Evolutionary conservation across 2,113 vertebrate genomes (phyloP).

Genomic region (Oryzias woworae): DNA sequence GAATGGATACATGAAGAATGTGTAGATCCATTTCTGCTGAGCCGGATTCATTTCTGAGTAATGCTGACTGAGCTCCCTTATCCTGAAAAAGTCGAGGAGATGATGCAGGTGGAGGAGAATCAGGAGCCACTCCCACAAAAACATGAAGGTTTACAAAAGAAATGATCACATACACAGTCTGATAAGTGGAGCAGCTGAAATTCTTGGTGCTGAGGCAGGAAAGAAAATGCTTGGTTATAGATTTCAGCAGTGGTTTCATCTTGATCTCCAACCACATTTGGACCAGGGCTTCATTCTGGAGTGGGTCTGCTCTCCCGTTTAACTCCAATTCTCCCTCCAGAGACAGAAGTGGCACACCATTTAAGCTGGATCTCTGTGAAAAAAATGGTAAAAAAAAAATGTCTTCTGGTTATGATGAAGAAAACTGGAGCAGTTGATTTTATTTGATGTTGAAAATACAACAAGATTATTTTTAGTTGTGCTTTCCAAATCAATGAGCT

Average conservation of each 20-base stretch:
- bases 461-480: too few species aligned
- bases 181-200: constrained; percentile 78
- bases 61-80: constrained; percentile 61
- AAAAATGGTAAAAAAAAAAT: too few species aligned
- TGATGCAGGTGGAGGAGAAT: neutral
- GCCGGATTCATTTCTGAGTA: constrained; percentile 67
- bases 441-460: too few species aligned
- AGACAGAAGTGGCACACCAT: constrained; percentile 49
- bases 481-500: too few species aligned
- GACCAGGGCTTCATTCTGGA: constrained; percentile 67
- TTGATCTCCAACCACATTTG: constrained; percentile 73
- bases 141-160: neutral
- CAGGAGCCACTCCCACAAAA: neutral
- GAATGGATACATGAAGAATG: constrained; percentile 78
- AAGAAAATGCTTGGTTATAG: constrained; percentile 70
- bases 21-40: constrained; percentile 73
- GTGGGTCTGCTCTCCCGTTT: constrained; percentile 24
- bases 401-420: too few species aligned
- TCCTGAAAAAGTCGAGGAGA: constrained; percentile 34
- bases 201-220: constrained; percentile 76
- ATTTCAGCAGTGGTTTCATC: constrained; percentile 69
- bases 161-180: constrained; percentile 62
- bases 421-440: too few species aligned
- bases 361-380: constrained; percentile 60
- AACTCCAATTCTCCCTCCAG: constrained; percentile 46